Evolutionary conservation across 2,113 vertebrate species (phyloP).

Genomic region (Rana temporaria): DNA sequence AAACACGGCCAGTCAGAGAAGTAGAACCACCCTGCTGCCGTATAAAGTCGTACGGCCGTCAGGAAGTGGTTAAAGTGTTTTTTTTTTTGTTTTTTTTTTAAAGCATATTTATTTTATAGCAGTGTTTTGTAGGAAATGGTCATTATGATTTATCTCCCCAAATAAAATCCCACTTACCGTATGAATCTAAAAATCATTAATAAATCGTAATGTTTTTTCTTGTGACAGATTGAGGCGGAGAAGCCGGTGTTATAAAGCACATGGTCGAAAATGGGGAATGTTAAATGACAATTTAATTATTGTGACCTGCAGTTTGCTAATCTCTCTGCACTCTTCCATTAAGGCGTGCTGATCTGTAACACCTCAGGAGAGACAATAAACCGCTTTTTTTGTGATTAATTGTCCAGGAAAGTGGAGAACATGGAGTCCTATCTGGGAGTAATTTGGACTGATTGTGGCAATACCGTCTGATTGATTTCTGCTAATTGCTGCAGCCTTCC

Average conservation of each 20-base stretch:
- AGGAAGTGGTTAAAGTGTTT: too few relatives aligned
- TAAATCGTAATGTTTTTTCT: too few relatives aligned
- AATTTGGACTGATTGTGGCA: conserved; percentile 22
- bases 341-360: background rate
- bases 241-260: background rate
- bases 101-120: too few relatives aligned
- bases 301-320: conserved; percentile 29
- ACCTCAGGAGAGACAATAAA: conserved; percentile 23
- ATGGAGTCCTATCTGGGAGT: conserved; percentile 1
- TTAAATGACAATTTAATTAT: conserved; percentile 30
- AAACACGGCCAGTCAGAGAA: too few relatives aligned
- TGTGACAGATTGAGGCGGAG: background rate
- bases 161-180: too few relatives aligned
- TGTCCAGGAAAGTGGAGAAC: conserved; percentile 12
- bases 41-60: too few relatives aligned
- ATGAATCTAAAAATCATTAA: too few relatives aligned
- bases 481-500: conserved; percentile 27
- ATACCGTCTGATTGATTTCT: conserved; percentile 13
- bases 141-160: too few relatives aligned
- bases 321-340: conserved; percentile 10
- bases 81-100: too few relatives aligned
- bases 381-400: conserved; percentile 16
- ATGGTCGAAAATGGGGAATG: background rate
- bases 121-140: too few relatives aligned
- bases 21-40: too few relatives aligned